Evolutionary conservation across 2,113 vertebrate species (phyloP), one percentile per base, ranked within the genome.

Genomic region (Uria lomvia): DNA sequence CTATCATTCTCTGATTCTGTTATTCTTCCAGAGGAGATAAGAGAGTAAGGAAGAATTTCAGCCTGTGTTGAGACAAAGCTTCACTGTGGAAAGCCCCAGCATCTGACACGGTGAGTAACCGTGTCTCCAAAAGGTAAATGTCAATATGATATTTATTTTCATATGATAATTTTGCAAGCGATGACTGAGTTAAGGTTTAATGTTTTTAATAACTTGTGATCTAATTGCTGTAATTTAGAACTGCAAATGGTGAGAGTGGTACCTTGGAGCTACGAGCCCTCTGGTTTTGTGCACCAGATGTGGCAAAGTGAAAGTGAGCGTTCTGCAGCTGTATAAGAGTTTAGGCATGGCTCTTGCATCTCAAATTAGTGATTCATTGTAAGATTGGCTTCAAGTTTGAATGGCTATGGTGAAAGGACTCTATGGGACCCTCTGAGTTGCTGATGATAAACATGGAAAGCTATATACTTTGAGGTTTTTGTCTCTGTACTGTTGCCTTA

Each of bases 211-310:
- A 60, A 34, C 19, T 55, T 76, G 15, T 67, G 24, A 24, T 34
- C 5, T 50, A 40, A 11, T 45, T 86, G 6, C 12, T 56, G 24
- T 62, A 45, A 43, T 68, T 52, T 24, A 60, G 36, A 67, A 26
- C 18, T 73, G 17, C 12, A 55, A 72, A 50, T 15, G 3, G 4
- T 50, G 9, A n/a, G 13, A 36, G 3, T 11, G 5, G 15, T 60
- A 67, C 17, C 2, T 40, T 34, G 47, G 42, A 67, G 29, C 15
- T 81, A 20, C 0, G 0, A 60, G 16, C 5, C 32, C 10, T 52
- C 30, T 43, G 8, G 2, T n/a, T 76, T 60, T 55, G 24, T 49
- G 7, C 17, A 24, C 15, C 12, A 55, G 24, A 21, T 60, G 8
- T 11, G 6, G 6, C 11, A 71, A 68, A 75, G 14, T 36, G 30